phyloP scores from a whole-genome alignment of 1,140 invertebrate species.

The Pogonognathellus flavescens region DNA sequence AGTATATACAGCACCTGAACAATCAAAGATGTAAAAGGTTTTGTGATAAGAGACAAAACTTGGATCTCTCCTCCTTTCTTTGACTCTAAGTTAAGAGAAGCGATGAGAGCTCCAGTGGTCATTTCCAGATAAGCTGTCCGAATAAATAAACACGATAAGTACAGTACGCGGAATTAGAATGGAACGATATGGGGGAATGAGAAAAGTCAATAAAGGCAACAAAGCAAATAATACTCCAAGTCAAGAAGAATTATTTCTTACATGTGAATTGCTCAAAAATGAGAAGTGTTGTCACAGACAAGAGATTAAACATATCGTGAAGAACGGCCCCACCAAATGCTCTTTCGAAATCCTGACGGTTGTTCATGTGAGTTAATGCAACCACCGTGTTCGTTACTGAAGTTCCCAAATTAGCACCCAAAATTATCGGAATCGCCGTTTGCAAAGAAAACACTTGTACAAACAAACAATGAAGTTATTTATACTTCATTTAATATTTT shows the following conservation, averaged over 20 bases:
- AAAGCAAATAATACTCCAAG: too few relatives aligned
- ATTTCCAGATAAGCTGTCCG: conserved; percentile 70
- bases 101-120: conserved; percentile 69
- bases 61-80: conserved; percentile 70
- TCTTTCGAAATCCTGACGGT: conserved; percentile 72
- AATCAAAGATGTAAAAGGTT: conserved; percentile 72
- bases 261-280: conserved; percentile 69
- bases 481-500: not conserved
- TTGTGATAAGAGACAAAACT: conserved; percentile 72
- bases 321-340: conserved; percentile 76
- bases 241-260: conserved; percentile 53
- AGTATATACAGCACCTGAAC: conserved; percentile 69
- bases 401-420: conserved; percentile 78
- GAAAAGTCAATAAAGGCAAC: not conserved
- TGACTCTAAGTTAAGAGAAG: conserved; percentile 67
- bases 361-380: conserved; percentile 71
- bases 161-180: not conserved
- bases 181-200: not conserved
- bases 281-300: conserved; percentile 71
- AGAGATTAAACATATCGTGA: conserved; percentile 75
- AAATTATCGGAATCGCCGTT: conserved; percentile 74
- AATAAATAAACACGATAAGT: conserved; percentile 31
- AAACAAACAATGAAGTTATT: not conserved
- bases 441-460: conserved; percentile 72
- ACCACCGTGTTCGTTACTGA: conserved; percentile 77